phyloP scores from a whole-genome alignment of 2,888 invertebrate species.

The Coremacera marginata region DNA sequence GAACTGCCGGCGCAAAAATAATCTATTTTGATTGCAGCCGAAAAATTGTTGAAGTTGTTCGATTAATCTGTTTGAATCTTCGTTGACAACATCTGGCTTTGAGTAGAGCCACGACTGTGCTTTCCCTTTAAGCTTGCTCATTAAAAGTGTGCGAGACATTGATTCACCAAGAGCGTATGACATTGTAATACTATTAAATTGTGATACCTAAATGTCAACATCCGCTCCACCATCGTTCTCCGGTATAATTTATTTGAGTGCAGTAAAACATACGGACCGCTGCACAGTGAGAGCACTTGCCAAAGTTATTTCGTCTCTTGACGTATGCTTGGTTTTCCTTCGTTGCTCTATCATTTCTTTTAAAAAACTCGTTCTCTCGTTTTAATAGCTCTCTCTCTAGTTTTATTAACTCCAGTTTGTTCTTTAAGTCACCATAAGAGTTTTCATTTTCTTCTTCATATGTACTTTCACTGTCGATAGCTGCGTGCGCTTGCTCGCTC shows the following conservation, averaged over 20 bases:
- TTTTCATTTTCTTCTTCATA: too few relatives aligned
- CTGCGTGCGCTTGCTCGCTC: not conserved
- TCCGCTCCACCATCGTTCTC: conserved; percentile 40
- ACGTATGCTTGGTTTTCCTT: too few relatives aligned
- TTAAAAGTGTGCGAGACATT: conserved; percentile 24
- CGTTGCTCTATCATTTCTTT: too few relatives aligned
- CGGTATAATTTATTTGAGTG: conserved; percentile 22
- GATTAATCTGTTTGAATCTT: not conserved
- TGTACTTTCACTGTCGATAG: not conserved
- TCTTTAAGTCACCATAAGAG: not conserved
- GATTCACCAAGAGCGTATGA: conserved; percentile 27
- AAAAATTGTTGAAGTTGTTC: not conserved
- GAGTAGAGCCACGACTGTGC: conserved; percentile 37
- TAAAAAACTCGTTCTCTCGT: too few relatives aligned
- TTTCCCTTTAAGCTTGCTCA: too few relatives aligned
- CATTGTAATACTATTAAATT: conserved; percentile 18
- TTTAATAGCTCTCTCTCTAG: not conserved
- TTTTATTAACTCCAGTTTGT: not conserved
- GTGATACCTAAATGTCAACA: conserved; percentile 32
- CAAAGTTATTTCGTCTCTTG: too few relatives aligned
- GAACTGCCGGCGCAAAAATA: not conserved
- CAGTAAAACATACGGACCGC: not conserved
- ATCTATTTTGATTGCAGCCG: not conserved
- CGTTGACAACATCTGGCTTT: conserved; percentile 23
- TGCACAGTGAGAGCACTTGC: too few relatives aligned